Evolutionary conservation across 2,113 vertebrate genomes (phyloP), one percentile per base, ranked within the genome.

Genomic region (Chitala chitala): DNA sequence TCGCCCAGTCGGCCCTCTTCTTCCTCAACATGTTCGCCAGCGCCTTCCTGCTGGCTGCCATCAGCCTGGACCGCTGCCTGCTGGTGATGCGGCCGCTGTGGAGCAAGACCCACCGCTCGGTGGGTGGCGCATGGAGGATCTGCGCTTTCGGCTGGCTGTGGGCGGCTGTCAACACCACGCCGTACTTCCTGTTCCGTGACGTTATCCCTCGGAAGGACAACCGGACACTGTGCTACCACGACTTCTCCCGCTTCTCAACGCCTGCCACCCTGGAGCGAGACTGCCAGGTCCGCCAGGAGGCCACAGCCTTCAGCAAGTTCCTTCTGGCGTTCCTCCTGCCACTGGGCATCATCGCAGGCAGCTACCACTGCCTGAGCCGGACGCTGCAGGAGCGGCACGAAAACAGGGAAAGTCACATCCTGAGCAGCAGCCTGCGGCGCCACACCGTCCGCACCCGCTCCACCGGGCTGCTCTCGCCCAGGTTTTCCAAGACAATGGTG

Each of bases 21-120:
- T 90, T 86, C 77, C 78, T 94, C 58, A 97, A 98, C 85, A 95
- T 97, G 94, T 97, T 93, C 76, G 91, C 94, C 44, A 97, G 95
- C 0, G 92, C 96, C 53, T 92, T 96, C 56, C 84, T 97, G 72
- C 82, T 98, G 73, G 92, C 92, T 0, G 86, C 86, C 77, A 98
- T 98, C 87, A 97, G 95, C 38, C 78, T 94, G 0, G 94, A 98
- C 71, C 94, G 95, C 69, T 94, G 92, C 1, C 22, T 97, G 20
- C 84, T 94, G 0, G 95, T 94, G 77, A 78, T 88, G 0, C 90
- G 91, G 58, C 96, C 95, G 0, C 93, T 95, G 76, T 98, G 95
- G 94, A 89, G 93, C 26, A 92, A 95, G 84, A 97, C 94, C 82
- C 93, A 92, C 63, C 93, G 95, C 0, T 87, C 89, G 0, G 75